Evolutionary conservation across 2,113 vertebrate species (phyloP), one percentile per base, ranked within the genome.

Genomic region (Dinomys branickii): DNA sequence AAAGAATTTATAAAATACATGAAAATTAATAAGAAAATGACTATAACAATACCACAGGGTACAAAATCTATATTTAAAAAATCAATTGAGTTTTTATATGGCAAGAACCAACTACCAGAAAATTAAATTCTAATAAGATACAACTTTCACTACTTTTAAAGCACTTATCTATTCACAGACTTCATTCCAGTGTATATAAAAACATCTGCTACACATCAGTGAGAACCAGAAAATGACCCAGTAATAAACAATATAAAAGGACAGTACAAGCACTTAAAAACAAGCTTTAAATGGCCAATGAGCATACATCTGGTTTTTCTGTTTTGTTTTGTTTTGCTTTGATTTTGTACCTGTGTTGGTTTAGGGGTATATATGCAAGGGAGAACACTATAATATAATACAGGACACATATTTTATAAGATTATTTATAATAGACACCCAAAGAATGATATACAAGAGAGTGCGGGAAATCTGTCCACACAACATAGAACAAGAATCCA

Each of bases 101-200:
- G 20, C 35, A 85, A 33, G 12, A 88, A 69, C 38, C 33, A 94
- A 69, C 52, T 85, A 73, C 24, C 38, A 81, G 30, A 92, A 96
- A 89, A 73, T 56, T 71, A 63, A 85, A 73, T 92, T 63, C 85
- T 84, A 56, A 92, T 82, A 75, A 69, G 28, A 54, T 67, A 81
- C 5, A 81, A 69, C 12, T 63, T 88, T 88, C 38, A 78, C 78
- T 3, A 84, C 19, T 47, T 89, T 69, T 54, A 86, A 87, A 93
- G 82, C 12, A 67, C 50, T 52, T 50, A 52, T n/a, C 19, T 33
- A 59, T 50, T 58, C 56, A 75, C 87, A 94, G 30, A 14, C 50
- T 81, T 85, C 82, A n/a, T 85, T 61, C 71, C 69, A 56, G n/a
- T 71, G 94, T 82, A 56, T 33, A 82, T 81, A 86, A 90, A 89